Evolutionary conservation across 2,888 invertebrate species (phyloP), one percentile per base, ranked within the genome.

Genomic region (Xylota sylvarum): DNA sequence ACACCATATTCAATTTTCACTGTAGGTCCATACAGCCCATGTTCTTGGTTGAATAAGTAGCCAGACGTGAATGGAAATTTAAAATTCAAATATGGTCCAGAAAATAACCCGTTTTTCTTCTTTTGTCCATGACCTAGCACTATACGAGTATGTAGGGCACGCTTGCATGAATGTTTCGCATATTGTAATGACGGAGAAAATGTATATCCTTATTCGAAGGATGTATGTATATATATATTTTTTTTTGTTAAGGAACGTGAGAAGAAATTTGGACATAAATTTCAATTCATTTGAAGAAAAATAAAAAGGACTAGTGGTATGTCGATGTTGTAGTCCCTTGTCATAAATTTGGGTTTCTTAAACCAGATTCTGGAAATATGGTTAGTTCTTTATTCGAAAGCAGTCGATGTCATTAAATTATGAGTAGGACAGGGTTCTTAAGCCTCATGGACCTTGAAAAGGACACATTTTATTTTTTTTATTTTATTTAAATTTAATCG

Each of bases 11-110:
- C 84, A 85, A 85, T 85, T 85, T 80, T 70, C 84, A 52, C 52
- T 50, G 50, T 60, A 35, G 67, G 67, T 43, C 64, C 56, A 37
- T 50, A 72, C 9, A 56, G 19, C 12, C 65, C 72, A 60, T 67
- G 32, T 50, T 35, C 58, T 67, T 46, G 35, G 35, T 62, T 70
- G 69, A 62, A 55, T 72, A 64, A 70, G 67, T 74, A 64, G 70
- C 70, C 30, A 64, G 70, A 85, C 84, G 84, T 85, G 84, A 70
- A 58, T 70, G 58, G 84, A 80, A 85, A 85, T 85, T 85, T 85
- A 80, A 85, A 85, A 80, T 80, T 80, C 79, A 74, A 85, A 85
- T 85, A 70, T 9, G 37, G 50, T 74, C 79, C 74, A 65, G 46
- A 69, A 52, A 48, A 30, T 50, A 70, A 30, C 62, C 40, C 50